A percentile compares a stretch with the other conserved stretches of the same genome.
These are phyloP conservation scores for Dufourea novaeangliae DNA, from an alignment of 1,140 invertebrate species.

Conservation along the genomic window DNA sequence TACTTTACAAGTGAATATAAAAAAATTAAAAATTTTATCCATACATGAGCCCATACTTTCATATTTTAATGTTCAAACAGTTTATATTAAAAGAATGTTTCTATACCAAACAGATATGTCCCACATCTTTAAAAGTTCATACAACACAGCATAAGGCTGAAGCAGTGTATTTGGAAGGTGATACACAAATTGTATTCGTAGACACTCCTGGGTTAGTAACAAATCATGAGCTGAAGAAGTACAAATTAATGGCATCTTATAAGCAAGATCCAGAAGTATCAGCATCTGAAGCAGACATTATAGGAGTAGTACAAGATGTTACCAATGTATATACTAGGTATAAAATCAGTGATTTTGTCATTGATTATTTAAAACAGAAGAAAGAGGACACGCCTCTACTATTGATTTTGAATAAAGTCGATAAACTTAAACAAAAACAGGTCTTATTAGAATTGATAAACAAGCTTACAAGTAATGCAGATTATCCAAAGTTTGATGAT, in stretches of 20 bases:
- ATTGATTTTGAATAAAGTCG: slow-evolving; percentile 95
- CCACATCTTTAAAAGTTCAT: slow-evolving; percentile 94
- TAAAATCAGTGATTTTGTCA: slow-evolving; percentile 86
- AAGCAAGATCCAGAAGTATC: slow-evolving; percentile 85
- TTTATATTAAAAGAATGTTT: background rate
- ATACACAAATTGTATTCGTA: slow-evolving; percentile 93
- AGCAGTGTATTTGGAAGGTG: slow-evolving; percentile 87
- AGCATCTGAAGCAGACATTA: slow-evolving; percentile 88
- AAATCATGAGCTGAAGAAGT: slow-evolving; percentile 85
- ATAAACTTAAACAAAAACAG: slow-evolving; percentile 89
- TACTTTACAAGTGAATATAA: too few species aligned
- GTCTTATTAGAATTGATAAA: slow-evolving; percentile 87
- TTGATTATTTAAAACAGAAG: slow-evolving; percentile 86
- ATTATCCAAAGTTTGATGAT: slow-evolving; percentile 90
- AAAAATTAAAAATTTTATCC: too few species aligned
- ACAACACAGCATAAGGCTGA: slow-evolving; percentile 90
- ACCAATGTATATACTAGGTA: slow-evolving; percentile 87
- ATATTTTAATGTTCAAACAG: background rate
- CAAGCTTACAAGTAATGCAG: slow-evolving; percentile 85
- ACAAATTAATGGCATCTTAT: slow-evolving; percentile 86
- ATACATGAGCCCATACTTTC: background rate
- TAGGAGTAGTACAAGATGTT: slow-evolving; percentile 93
- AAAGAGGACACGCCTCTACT: slow-evolving; percentile 86
- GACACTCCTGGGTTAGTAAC: slow-evolving; percentile 93
- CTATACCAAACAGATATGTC: slow-evolving; percentile 86